Base-by-base conservation (phyloP, 64 coral and sea anemone species). In the Anthopleura sola region DNA sequence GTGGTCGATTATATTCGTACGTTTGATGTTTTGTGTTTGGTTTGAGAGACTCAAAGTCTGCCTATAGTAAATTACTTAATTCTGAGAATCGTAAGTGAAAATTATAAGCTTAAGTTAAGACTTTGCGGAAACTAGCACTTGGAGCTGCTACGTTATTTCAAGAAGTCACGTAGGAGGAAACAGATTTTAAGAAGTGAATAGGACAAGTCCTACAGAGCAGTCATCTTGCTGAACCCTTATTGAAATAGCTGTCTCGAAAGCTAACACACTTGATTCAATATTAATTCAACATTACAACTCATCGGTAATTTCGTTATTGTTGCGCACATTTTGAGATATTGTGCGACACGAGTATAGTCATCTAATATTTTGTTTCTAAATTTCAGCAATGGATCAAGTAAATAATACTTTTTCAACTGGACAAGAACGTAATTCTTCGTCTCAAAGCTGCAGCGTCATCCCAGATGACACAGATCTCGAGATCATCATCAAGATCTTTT, bases 401-500 rank as follows among this genome's bases (percentile, higher is more conserved):
- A 48, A 79, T 26, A 62, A 23, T 62, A 62, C 21, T 28, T 62
- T 62, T 47, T 3, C 76, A 18, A 46, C 19, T 20, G 76, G n/a
- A 71, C 66, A 8, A 32, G 29, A 71, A 9, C 29, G 14, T 8
- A 71, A 34, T 20, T 71, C 29, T 71, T 32, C 66, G 1, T 34
- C 8, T 34, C n/a, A 32, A 3, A 14, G 34, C 2, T 38, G 76
- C 19, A 46, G 19, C 47, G 44, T 37, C 20, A 26, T 77, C 12
- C 75, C 36, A 79, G 38, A 79, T 4, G 82, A 83, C 19, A 83
- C 82, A 14, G 24, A 55, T 36, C 21, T 18, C 15, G 82, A 83
- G 34, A 55, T 83, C 47, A 29, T 49, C 29, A 37, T 37, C 17
- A 83, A 83, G 50, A 36, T 83, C 24, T 21, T 83, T 21, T 46